Percentiles rank a stretch among this genome's conserved stretches.
These are phyloP conservation scores for Diphyllodes magnificus DNA, from an alignment of 2,113 vertebrate species.

Conservation along the genomic window DNA sequence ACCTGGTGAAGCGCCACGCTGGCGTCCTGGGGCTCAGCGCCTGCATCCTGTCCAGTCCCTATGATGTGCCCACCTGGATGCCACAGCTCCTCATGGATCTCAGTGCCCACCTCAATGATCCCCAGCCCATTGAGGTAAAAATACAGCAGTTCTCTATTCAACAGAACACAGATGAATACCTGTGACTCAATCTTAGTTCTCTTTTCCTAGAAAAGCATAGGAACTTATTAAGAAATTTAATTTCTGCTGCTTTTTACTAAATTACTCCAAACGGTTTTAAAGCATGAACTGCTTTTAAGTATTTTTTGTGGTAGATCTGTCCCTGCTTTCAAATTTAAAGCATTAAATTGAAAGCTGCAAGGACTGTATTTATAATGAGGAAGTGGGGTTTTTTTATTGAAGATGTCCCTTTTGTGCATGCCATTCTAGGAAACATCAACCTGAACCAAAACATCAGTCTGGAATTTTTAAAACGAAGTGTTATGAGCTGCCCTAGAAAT, in stretches of 20 bases:
- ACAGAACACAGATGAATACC: background rate
- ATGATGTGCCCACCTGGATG: constrained; percentile 97
- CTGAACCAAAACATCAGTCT: background rate
- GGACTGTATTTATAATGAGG: background rate
- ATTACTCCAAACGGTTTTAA: background rate
- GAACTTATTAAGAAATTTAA: background rate
- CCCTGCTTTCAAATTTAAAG: background rate
- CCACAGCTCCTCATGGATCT: constrained; percentile 96
- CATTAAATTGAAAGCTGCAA: background rate
- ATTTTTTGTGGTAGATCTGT: background rate
- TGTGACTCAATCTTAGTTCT: background rate
- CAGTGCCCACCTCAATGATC: constrained; percentile 94
- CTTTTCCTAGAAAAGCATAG: background rate
- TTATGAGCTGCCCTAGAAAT: background rate
- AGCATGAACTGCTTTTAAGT: background rate
- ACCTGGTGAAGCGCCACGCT: constrained; percentile 90
- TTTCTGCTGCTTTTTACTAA: background rate
- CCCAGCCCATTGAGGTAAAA: constrained; percentile 93
- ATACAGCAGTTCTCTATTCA: background rate
- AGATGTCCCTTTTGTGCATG: background rate
- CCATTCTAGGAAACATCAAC: background rate
- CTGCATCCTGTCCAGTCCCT: constrained; percentile 93
- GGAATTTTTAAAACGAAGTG: background rate
- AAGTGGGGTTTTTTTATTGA: background rate
- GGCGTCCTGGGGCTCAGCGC: constrained; percentile 95